These are phyloP conservation scores for Pristionchus mayeri DNA, from an alignment of 2,888 invertebrate genomes.

Conservation along the genomic window DNA sequence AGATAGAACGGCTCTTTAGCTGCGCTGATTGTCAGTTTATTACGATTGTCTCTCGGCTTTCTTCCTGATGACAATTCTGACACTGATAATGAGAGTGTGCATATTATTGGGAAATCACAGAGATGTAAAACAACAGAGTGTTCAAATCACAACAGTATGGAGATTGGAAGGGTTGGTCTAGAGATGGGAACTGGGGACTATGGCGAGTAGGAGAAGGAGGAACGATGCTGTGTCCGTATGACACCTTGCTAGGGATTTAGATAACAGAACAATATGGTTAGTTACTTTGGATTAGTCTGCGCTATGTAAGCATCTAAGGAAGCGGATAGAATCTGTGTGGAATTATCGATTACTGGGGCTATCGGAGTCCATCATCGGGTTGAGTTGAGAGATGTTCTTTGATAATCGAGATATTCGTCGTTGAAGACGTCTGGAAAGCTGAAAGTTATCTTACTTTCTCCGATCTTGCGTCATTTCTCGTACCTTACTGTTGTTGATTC, in stretches of 20 bases:
- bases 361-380: not conserved
- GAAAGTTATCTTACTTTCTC: not conserved
- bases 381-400: not conserved
- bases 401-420: not conserved
- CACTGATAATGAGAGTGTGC: not conserved
- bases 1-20: too few species aligned
- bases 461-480: not conserved
- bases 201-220: slow-evolving; percentile 28
- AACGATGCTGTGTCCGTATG: slow-evolving; percentile 4
- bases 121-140: not conserved
- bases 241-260: not conserved
- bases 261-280: not conserved
- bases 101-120: slow-evolving; percentile 19
- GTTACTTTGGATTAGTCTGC: not conserved
- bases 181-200: not conserved
- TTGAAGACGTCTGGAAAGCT: not conserved
- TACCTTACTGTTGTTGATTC: slow-evolving; percentile 35
- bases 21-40: not conserved
- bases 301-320: not conserved
- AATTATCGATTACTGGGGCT: too few species aligned
- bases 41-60: not conserved
- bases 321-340: not conserved
- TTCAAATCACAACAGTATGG: slow-evolving; percentile 15
- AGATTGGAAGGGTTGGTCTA: not conserved
- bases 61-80: not conserved